These are phyloP conservation scores for Gallinago paraguaiae DNA, from an alignment of 2,113 vertebrate species.

Conservation along the genomic window DNA sequence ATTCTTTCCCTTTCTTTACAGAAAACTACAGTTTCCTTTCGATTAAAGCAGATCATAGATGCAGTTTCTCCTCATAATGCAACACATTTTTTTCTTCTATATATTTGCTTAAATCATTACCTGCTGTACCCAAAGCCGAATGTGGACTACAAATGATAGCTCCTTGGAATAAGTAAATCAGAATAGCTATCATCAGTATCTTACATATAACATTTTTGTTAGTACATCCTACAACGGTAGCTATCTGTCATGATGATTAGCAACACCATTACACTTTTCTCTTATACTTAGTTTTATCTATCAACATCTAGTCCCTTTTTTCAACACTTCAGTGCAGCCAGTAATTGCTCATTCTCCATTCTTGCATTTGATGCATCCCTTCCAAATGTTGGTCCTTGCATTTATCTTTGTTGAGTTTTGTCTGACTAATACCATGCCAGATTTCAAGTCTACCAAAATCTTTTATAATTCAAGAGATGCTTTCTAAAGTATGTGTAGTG, in stretches of 20 bases:
- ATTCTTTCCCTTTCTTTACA: not conserved
- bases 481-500: not conserved
- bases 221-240: not conserved
- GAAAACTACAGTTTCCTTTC: not conserved
- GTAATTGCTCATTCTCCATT: not conserved
- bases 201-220: not conserved
- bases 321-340: not conserved
- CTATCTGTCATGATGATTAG: not conserved
- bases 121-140: not conserved
- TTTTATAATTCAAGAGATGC: not conserved
- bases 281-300: not conserved
- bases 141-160: fast-evolving
- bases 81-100: not conserved
- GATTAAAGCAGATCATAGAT: not conserved
- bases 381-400: not conserved
- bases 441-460: not conserved
- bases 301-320: not conserved
- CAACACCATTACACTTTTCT: not conserved
- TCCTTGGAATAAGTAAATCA: not conserved
- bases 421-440: not conserved
- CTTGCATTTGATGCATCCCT: not conserved
- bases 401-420: not conserved
- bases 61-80: not conserved
- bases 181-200: not conserved
- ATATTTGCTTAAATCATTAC: not conserved